Conservation (phyloP, 1,140 invertebrate species). For the Eumeta japonica region DNA sequence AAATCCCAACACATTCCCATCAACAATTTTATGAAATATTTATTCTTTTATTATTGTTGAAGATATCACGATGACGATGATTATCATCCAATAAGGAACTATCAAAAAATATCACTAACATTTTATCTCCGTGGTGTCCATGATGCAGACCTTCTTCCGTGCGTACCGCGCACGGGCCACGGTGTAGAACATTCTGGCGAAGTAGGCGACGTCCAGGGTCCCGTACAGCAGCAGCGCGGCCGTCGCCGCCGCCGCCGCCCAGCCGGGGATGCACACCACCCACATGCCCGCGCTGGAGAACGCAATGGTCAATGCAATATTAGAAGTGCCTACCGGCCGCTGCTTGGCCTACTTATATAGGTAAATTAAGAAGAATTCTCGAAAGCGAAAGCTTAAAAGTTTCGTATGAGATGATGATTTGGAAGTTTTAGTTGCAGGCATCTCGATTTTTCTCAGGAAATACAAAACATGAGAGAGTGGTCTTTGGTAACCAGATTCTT, state of each 20-base stretch:
- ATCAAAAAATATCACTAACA: conserved; percentile 24
- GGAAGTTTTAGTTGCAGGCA: no score
- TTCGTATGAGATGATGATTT: no score
- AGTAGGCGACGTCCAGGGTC: conserved; percentile 56
- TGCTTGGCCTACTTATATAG: no score
- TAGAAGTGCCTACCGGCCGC: no score
- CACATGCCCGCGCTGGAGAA: no score
- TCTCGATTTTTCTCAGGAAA: no score
- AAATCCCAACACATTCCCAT: no score
- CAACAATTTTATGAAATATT: conserved; percentile 1
- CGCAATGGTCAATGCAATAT: no score
- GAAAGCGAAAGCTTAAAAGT: no score
- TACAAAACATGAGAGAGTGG: no score
- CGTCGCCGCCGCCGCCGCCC: conserved; percentile 32
- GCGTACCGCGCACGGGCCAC: conserved; percentile 50
- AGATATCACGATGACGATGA: neutral
- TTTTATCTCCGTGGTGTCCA: conserved; percentile 45
- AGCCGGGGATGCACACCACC: conserved; percentile 41
- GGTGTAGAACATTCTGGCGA: conserved; percentile 54
- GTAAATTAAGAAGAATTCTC: no score
- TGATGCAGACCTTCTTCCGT: conserved; percentile 47
- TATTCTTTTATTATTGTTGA: neutral
- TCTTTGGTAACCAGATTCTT: no score
- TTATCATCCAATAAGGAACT: neutral
- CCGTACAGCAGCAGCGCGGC: conserved; percentile 47